Evolutionary conservation across 1,140 invertebrate genomes (phyloP).

Genomic region (Calliphora vicina): DNA sequence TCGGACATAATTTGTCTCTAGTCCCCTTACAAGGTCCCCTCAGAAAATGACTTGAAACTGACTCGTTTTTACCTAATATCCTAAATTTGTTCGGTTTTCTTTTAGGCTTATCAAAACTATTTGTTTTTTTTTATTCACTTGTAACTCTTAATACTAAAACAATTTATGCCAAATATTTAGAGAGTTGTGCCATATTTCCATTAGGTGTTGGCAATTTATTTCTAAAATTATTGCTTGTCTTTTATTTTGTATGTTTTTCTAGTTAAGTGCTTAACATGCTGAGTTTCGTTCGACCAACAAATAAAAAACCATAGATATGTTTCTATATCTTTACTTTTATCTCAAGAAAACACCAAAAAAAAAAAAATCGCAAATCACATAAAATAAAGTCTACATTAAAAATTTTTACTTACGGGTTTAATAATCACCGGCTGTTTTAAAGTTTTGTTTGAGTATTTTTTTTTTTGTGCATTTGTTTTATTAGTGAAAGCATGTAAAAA

Average conservation of each 20-base stretch:
- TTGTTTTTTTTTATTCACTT: too few species aligned
- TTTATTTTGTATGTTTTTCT: not conserved
- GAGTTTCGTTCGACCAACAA: not conserved
- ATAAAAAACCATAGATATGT: not conserved
- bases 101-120: too few species aligned
- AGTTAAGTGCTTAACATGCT: not conserved
- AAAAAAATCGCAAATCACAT: not conserved
- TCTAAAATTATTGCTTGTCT: not conserved
- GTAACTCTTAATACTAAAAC: too few species aligned
- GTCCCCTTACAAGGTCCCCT: too few species aligned
- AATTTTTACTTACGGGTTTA: conserved; percentile 18
- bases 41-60: too few species aligned
- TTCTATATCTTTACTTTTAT: too few species aligned
- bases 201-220: not conserved
- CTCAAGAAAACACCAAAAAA: too few species aligned
- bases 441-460: not conserved
- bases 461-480: not conserved
- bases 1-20: too few species aligned
- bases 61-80: too few species aligned
- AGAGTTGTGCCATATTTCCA: not conserved
- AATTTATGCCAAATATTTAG: not conserved
- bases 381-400: not conserved
- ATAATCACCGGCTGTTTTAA: conserved; percentile 27
- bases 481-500: conserved; percentile 29
- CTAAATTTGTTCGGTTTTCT: too few species aligned